These are phyloP conservation scores for Nixonia krombeini DNA, from an alignment of 1,140 invertebrate genomes.

Conservation along the genomic window DNA sequence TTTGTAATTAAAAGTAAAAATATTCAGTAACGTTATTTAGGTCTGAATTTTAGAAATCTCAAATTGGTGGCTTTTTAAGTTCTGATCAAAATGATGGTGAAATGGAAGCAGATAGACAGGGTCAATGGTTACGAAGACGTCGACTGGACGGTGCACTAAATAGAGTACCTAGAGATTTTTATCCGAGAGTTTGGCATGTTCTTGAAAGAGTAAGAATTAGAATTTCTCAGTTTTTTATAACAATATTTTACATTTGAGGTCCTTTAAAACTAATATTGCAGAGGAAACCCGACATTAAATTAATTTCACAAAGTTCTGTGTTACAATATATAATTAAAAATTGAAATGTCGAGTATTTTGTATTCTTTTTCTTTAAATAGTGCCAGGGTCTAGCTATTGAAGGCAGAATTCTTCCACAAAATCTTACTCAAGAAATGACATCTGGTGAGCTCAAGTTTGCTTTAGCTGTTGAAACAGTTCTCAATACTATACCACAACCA, in stretches of 20 bases:
- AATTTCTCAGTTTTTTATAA: not conserved
- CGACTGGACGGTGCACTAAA: constrained; percentile 97
- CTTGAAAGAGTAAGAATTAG: constrained; percentile 87
- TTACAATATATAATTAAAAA: too few species aligned
- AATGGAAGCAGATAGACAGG: constrained; percentile 86
- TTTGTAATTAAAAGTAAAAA: constrained; percentile 73
- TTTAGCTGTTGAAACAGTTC: constrained; percentile 95
- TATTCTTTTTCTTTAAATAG: constrained; percentile 73
- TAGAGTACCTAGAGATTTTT: constrained; percentile 96
- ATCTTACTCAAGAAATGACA: constrained; percentile 98
- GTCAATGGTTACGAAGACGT: constrained; percentile 95
- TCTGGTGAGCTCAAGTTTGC: constrained; percentile 99
- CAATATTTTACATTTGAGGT: not conserved
- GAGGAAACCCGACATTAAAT: too few species aligned
- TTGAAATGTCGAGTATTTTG: too few species aligned
- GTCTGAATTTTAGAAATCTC: constrained; percentile 78
- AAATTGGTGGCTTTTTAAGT: constrained; percentile 80
- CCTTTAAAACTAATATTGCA: too few species aligned
- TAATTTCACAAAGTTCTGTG: too few species aligned
- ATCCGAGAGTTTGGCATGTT: constrained; percentile 93
- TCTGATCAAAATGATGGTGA: constrained; percentile 75
- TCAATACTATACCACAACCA: constrained; percentile 97
- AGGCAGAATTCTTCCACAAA: constrained; percentile 89
- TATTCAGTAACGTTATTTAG: too few species aligned
- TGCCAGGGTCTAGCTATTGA: constrained; percentile 93